Conservation (phyloP, 1,140 invertebrate species). For the Tribolium castaneum region DNA sequence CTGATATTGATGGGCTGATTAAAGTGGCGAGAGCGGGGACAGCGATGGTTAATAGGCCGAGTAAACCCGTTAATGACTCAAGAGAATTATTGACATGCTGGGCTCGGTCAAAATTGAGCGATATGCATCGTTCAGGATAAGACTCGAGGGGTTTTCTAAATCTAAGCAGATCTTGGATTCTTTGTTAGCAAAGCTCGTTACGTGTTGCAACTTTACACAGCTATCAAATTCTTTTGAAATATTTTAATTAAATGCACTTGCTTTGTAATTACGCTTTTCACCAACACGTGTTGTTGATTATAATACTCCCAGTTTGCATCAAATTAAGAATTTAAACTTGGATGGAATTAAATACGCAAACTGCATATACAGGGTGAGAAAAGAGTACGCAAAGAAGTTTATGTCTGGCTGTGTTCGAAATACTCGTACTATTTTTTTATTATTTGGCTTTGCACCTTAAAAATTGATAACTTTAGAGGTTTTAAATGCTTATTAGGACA, state of each 20-base stretch:
- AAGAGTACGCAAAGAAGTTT: too few species aligned
- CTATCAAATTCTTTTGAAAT: not conserved
- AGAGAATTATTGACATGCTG: constrained; percentile 11
- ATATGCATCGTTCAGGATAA: not conserved
- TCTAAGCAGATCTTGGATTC: not conserved
- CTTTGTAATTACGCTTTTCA: not conserved
- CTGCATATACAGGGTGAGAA: too few species aligned
- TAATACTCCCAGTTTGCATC: not conserved
- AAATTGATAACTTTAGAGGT: too few species aligned
- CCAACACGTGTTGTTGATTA: not conserved
- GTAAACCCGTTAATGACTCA: constrained; percentile 27
- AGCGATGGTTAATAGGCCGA: constrained; percentile 5
- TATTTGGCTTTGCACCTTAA: too few species aligned
- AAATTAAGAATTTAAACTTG: not conserved
- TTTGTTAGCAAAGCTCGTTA: not conserved
- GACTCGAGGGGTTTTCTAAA: not conserved
- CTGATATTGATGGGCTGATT: constrained; percentile 17
- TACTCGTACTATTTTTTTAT: too few species aligned
- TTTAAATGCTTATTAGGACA: too few species aligned
- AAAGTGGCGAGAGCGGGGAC: constrained; percentile 19
- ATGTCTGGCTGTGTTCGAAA: too few species aligned
- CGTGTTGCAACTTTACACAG: not conserved
- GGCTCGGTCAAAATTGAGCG: not conserved
- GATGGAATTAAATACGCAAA: not conserved
- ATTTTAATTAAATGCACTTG: not conserved